Conservation (phyloP, 1,140 invertebrate genomes). For the Aphis gossypii region DNA sequence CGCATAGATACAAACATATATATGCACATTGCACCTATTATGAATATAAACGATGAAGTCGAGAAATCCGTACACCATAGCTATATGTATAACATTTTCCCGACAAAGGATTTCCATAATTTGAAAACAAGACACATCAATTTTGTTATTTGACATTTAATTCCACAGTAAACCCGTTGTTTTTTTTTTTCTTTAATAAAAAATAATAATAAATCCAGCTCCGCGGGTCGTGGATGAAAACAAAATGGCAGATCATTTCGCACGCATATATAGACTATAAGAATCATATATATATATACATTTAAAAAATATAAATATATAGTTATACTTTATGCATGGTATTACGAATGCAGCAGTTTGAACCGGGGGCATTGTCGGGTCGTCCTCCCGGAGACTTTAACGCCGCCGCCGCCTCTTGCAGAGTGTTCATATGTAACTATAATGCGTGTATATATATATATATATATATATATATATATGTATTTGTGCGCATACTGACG, state of each 20-base stretch:
- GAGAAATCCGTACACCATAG: neutral
- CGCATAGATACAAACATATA: neutral
- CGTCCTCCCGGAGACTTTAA: constrained; percentile 6
- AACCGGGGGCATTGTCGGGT: neutral
- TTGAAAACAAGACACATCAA: constrained; percentile 20
- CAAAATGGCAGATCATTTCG: constrained; percentile 16
- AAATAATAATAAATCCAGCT: constrained; percentile 37
- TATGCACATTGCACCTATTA: neutral
- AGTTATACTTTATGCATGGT: neutral
- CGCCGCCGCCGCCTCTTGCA: neutral
- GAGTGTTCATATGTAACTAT: neutral
- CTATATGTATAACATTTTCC: neutral
- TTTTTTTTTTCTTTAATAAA: neutral
- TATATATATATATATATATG: constrained; percentile 52
- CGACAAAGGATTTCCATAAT: constrained; percentile 25
- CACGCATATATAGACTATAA: neutral
- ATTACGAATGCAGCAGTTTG: neutral
- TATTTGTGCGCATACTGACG: neutral
- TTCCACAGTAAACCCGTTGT: constrained; percentile 13
- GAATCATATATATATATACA: neutral
- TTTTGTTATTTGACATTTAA: constrained; percentile 40
- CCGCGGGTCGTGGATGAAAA: neutral
- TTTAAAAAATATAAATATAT: neutral
- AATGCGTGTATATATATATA: neutral
- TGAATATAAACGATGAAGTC: neutral